Conservation (phyloP, 2,888 invertebrate genomes). For the Xestia c-nigrum region DNA sequence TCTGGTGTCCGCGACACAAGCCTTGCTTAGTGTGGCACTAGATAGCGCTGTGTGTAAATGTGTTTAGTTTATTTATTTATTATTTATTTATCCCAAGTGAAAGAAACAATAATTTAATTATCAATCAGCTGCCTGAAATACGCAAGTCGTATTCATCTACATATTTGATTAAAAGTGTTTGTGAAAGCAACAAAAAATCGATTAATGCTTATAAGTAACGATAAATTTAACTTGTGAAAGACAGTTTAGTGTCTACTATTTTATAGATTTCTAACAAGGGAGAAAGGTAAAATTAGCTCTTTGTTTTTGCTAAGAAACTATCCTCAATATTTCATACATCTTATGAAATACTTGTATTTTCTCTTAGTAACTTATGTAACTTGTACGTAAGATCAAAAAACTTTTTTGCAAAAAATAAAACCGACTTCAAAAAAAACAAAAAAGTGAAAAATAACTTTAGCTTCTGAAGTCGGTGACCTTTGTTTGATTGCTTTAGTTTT, state of each 20-base stretch:
- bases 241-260: constrained; percentile 4
- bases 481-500: too few relatives aligned
- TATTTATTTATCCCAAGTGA: too few relatives aligned
- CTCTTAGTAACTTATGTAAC: constrained; percentile 2
- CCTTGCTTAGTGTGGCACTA: too few relatives aligned
- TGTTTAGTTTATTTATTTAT: too few relatives aligned
- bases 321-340: constrained; percentile 16
- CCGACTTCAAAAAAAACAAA: too few relatives aligned
- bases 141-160: not conserved
- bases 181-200: constrained; percentile 8
- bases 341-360: constrained; percentile 10
- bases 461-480: too few relatives aligned
- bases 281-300: constrained; percentile 2
- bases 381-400: not conserved
- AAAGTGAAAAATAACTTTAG: too few relatives aligned
- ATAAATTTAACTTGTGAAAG: constrained; percentile 22
- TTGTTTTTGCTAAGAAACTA: constrained; percentile 13
- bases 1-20: too few relatives aligned
- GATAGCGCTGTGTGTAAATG: too few relatives aligned
- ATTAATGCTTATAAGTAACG: constrained; percentile 3
- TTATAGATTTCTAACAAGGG: not conserved
- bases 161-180: not conserved
- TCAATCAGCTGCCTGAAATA: not conserved
- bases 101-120: not conserved
- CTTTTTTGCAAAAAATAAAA: too few relatives aligned